phyloP scores from a whole-genome alignment of 64 coral and sea anemone species.

The Astreopora myriophthalma region DNA sequence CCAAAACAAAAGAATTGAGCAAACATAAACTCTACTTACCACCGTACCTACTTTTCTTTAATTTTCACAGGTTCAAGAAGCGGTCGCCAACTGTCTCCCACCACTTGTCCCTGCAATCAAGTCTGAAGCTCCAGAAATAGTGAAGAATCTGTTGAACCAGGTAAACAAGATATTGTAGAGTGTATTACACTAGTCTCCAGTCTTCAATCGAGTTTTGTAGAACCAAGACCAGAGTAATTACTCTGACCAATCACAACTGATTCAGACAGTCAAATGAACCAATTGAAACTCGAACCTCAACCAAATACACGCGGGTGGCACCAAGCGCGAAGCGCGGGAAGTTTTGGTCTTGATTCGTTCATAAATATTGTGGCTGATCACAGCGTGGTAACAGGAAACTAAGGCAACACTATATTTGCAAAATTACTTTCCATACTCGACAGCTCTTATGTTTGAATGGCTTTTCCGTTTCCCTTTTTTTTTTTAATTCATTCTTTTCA shows the following conservation, averaged over 20 bases:
- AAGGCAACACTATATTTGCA: too few species aligned
- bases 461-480: not conserved
- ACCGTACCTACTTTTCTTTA: not conserved
- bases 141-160: slow-evolving; percentile 89
- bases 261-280: too few species aligned
- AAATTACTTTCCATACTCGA: too few species aligned
- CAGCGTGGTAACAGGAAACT: not conserved
- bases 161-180: slow-evolving; percentile 1
- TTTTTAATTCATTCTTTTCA: not conserved
- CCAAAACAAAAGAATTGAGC: not conserved
- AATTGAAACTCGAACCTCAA: too few species aligned
- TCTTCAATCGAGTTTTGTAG: too few species aligned
- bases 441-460: too few species aligned
- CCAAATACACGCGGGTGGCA: too few species aligned
- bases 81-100: slow-evolving; percentile 95
- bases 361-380: not conserved
- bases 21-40: not conserved
- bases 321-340: too few species aligned
- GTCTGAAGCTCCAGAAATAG: slow-evolving; percentile 87
- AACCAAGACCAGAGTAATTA: too few species aligned
- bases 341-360: too few species aligned
- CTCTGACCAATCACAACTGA: too few species aligned
- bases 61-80: slow-evolving; percentile 86
- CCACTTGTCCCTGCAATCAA: slow-evolving; percentile 97
- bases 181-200: not conserved